Conservation (phyloP, 2,797 vertebrate species). For the Mionectes olivaceus region DNA sequence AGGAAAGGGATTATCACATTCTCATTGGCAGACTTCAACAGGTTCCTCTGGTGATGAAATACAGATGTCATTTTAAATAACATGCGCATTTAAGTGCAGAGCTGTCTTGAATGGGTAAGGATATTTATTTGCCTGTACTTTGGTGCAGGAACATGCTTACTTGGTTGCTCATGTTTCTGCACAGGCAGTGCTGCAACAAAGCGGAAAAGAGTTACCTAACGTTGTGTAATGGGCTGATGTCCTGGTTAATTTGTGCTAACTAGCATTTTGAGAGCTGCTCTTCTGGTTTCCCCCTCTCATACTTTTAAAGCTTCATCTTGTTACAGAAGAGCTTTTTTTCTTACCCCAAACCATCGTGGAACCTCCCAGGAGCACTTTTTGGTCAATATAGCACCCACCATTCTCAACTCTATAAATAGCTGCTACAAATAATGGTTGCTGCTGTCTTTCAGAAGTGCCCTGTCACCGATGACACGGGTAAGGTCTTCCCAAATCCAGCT, state of each 20-base stretch:
- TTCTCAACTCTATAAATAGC: background rate
- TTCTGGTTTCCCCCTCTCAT: background rate
- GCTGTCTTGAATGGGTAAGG: background rate
- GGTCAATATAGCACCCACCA: slow-evolving; percentile 11
- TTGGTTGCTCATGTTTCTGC: background rate
- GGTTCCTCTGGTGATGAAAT: background rate
- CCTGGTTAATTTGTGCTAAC: background rate
- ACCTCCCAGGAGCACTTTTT: slow-evolving; percentile 22
- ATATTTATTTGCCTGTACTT: background rate
- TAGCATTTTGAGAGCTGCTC: background rate
- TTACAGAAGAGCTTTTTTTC: background rate
- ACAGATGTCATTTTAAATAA: background rate
- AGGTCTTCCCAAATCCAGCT: background rate
- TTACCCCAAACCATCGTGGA: background rate
- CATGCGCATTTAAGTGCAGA: fast-evolving
- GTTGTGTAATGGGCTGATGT: background rate
- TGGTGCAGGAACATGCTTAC: background rate
- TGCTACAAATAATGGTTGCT: slow-evolving; percentile 11
- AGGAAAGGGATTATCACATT: background rate
- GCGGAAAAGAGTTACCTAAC: background rate
- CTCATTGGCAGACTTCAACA: background rate
- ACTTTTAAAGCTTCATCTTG: background rate
- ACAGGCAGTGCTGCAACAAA: background rate
- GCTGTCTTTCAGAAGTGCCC: slow-evolving; percentile 39
- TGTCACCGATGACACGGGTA: background rate